phyloP scores from a whole-genome alignment of 2,888 invertebrate genomes.

The Myopa tessellatipennis region DNA sequence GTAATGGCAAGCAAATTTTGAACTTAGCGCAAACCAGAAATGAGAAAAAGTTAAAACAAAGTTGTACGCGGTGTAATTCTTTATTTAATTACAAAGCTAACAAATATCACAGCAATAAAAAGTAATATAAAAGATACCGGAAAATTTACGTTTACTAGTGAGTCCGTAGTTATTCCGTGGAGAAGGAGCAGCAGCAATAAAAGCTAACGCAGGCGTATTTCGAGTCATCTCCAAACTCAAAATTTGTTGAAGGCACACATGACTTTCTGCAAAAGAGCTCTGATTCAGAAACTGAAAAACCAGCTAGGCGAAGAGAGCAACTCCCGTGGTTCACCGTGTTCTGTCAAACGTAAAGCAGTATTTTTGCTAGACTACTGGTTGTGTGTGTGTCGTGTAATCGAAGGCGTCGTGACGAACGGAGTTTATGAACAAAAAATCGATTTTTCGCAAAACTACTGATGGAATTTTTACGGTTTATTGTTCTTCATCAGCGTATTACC shows the following conservation, averaged over 20 bases:
- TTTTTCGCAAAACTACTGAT: constrained; percentile 52
- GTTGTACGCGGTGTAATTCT: too few species aligned
- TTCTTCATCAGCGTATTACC: constrained; percentile 5
- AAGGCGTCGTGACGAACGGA: constrained; percentile 33
- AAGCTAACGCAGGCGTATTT: constrained; percentile 54
- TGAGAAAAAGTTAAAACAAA: constrained; percentile 2
- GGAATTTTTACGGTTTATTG: neutral
- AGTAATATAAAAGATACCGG: too few species aligned
- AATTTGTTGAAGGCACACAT: neutral
- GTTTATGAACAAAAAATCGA: constrained; percentile 53
- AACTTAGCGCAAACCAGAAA: constrained; percentile 25
- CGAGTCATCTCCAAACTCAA: neutral
- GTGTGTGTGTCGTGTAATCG: constrained; percentile 23
- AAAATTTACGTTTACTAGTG: too few species aligned
- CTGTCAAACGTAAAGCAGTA: constrained; percentile 18
- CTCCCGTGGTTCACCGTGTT: constrained; percentile 43
- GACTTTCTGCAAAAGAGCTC: neutral
- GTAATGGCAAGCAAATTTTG: constrained; percentile 35
- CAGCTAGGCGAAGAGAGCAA: constrained; percentile 55
- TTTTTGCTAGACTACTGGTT: neutral
- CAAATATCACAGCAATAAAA: too few species aligned
- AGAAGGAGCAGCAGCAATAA: neutral
- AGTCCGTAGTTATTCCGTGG: too few species aligned
- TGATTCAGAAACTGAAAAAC: constrained; percentile 56
- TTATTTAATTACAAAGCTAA: too few species aligned